Evolutionary conservation across 2,888 invertebrate genomes (phyloP).

Genomic region (Rhorus exstirpatorius): DNA sequence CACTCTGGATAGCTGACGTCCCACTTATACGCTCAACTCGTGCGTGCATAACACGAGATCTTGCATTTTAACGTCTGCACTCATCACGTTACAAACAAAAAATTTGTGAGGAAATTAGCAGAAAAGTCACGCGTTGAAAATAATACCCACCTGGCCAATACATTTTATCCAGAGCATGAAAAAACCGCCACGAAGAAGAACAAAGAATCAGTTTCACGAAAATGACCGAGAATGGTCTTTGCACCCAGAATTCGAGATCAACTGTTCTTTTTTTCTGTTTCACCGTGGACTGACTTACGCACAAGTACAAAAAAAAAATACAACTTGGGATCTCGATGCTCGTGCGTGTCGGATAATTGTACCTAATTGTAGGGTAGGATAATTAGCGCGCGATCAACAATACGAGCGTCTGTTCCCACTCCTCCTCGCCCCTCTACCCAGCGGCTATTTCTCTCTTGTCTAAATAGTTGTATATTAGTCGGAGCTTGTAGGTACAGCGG

Average conservation of each 20-base stretch:
- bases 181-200: not conserved
- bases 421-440: conserved; percentile 4
- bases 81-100: not conserved
- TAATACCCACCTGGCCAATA: conserved; percentile 17
- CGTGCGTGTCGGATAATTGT: conserved; percentile 84
- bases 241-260: conserved; percentile 8
- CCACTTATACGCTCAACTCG: too few relatives aligned
- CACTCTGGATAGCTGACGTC: too few relatives aligned
- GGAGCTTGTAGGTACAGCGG: conserved; percentile 25
- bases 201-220: not conserved
- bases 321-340: conserved; percentile 72
- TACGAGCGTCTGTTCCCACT: conserved; percentile 77
- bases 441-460: conserved; percentile 6
- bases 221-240: not conserved
- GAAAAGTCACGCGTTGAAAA: not conserved
- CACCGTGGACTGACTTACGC: conserved; percentile 21
- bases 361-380: conserved; percentile 83
- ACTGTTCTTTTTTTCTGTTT: not conserved
- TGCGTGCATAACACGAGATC: not conserved
- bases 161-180: not conserved
- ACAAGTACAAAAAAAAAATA: not conserved
- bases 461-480: conserved; percentile 9
- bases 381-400: conserved; percentile 84
- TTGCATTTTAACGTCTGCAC: not conserved
- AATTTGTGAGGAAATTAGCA: conserved; percentile 4